Conservation (phyloP, 2,888 invertebrate species). For the Camptogramma bilineatum region DNA sequence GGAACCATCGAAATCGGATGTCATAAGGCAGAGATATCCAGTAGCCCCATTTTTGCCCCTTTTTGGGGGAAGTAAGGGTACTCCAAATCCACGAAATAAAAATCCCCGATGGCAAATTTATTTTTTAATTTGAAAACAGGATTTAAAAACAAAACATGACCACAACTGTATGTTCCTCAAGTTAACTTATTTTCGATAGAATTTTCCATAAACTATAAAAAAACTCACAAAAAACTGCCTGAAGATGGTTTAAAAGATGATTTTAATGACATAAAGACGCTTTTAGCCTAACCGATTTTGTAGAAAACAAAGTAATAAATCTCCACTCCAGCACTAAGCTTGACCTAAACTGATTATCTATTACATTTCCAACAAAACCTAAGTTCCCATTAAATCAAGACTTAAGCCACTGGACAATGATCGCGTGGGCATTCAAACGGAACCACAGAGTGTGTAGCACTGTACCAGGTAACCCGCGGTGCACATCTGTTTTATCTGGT, state of each 20-base stretch:
- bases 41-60: too few relatives aligned
- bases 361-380: slow-evolving; percentile 41
- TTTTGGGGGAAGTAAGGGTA: too few relatives aligned
- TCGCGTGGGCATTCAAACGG: slow-evolving; percentile 59
- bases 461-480: slow-evolving; percentile 56
- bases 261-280: neutral
- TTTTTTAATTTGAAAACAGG: too few relatives aligned
- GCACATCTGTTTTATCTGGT: slow-evolving; percentile 63
- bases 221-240: too few relatives aligned
- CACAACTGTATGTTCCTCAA: too few relatives aligned
- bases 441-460: slow-evolving; percentile 24
- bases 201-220: too few relatives aligned
- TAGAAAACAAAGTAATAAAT: slow-evolving; percentile 24
- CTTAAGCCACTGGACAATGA: slow-evolving; percentile 46
- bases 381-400: slow-evolving; percentile 47
- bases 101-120: too few relatives aligned
- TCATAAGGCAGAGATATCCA: too few relatives aligned
- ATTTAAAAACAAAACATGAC: too few relatives aligned
- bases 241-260: neutral
- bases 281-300: neutral
- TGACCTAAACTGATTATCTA: slow-evolving; percentile 37
- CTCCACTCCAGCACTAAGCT: slow-evolving; percentile 21
- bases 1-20: too few relatives aligned
- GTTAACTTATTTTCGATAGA: too few relatives aligned
- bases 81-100: too few relatives aligned